Evolutionary conservation across 2,888 invertebrate species (phyloP).

Genomic region (Copidosoma aretas): DNA sequence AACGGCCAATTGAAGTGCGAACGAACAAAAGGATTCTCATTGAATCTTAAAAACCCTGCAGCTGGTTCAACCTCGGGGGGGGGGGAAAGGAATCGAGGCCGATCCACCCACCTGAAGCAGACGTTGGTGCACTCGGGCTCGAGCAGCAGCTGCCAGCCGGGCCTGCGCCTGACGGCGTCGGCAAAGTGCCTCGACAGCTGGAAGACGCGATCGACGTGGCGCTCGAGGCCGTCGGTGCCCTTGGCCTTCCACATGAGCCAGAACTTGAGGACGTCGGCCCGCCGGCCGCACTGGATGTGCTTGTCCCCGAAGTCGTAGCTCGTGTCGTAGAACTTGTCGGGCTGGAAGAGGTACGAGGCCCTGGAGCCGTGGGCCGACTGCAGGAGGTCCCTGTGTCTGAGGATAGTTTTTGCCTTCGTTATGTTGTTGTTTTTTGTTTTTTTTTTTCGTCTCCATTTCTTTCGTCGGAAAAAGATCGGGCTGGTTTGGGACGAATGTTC

Average conservation of each 20-base stretch:
- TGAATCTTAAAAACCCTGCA: too few species aligned
- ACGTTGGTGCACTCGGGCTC: conserved; percentile 93
- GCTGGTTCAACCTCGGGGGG: too few species aligned
- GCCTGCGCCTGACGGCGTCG: conserved; percentile 70
- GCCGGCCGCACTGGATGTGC: conserved; percentile 93
- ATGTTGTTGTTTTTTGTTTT: too few species aligned
- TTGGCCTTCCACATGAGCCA: conserved; percentile 99
- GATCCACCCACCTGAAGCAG: conserved; percentile 83
- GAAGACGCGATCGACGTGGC: conserved; percentile 80
- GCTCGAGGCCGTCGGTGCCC: conserved; percentile 78
- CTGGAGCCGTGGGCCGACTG: conserved; percentile 78
- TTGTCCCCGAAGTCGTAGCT: conserved; percentile 86
- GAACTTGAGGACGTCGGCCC: conserved; percentile 94
- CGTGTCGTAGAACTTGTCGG: conserved; percentile 89
- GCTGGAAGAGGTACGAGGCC: conserved; percentile 87
- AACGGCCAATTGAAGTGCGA: too few species aligned
- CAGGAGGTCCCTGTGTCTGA: conserved; percentile 71
- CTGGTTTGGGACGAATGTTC: too few species aligned
- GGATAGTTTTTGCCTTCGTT: neutral
- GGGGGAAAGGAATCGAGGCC: neutral
- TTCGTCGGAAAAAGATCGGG: too few species aligned
- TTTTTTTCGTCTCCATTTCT: too few species aligned
- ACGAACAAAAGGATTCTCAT: too few species aligned
- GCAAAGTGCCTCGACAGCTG: conserved; percentile 77
- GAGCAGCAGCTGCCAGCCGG: conserved; percentile 76